Evolutionary conservation across 53 echinoderm and acorn worm genomes (phyloP).

Genomic region (Hippasteria phrygiana): DNA sequence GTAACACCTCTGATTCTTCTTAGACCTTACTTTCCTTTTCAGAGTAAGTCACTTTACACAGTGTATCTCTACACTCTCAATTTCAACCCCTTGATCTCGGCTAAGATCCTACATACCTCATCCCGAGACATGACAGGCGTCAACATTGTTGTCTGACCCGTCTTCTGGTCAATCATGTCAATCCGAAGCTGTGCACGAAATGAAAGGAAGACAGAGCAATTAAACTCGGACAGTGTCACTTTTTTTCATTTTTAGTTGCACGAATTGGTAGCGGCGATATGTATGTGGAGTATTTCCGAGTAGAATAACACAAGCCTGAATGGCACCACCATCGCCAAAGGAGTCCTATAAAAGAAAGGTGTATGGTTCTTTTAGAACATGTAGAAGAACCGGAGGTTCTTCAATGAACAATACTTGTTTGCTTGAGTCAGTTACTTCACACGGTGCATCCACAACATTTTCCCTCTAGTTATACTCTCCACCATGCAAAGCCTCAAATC

Average conservation of each 20-base stretch:
- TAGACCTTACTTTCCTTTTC: no score
- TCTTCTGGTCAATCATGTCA: conserved; percentile 85
- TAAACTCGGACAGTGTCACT: no score
- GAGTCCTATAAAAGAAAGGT: no score
- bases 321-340: no score
- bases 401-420: neutral
- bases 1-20: no score
- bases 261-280: no score
- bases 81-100: neutral
- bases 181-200: conserved; percentile 74
- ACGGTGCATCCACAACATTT: neutral
- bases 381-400: neutral
- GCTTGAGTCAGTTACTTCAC: neutral
- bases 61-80: neutral
- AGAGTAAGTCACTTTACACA: no score
- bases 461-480: neutral
- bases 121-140: conserved; percentile 90
- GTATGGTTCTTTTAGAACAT: no score
- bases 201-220: neutral
- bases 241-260: no score
- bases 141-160: conserved; percentile 49
- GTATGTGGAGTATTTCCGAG: no score
- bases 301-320: no score
- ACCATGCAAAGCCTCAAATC: no score
- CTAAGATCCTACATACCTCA: conserved; percentile 74